These are phyloP conservation scores for Rhegmatorhina hoffmannsi DNA, from an alignment of 2,113 vertebrate species.

Conservation along the genomic window DNA sequence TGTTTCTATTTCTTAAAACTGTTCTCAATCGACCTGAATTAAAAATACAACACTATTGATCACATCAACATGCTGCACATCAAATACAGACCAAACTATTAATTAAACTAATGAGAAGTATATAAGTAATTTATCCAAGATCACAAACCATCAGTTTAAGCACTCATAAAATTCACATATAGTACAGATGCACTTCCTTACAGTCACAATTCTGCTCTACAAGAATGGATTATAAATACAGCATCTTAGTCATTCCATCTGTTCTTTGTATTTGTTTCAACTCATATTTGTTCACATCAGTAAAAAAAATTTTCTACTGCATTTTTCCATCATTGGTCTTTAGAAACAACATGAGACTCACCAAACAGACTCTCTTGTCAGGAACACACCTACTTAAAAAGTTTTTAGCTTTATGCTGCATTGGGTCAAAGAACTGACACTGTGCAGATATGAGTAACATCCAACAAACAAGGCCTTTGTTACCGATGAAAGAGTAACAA, in stretches of 20 bases:
- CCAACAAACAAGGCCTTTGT: background rate
- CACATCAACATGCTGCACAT: background rate
- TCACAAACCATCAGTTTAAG: background rate
- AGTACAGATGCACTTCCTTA: background rate
- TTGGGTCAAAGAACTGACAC: background rate
- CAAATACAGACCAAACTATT: background rate
- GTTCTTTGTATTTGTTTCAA: background rate
- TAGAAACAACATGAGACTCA: background rate
- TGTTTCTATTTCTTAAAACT: background rate
- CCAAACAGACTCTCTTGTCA: background rate
- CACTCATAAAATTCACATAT: background rate
- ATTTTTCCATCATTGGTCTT: background rate
- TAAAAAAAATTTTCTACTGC: background rate
- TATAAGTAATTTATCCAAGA: background rate
- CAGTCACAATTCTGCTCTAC: background rate
- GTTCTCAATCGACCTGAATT: background rate
- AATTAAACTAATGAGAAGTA: background rate
- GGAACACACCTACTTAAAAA: background rate
- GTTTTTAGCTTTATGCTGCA: background rate
- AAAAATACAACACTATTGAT: background rate
- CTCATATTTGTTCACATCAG: background rate
- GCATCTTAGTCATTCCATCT: background rate
- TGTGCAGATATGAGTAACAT: fast-evolving
- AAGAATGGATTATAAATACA: background rate
- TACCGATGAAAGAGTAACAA: background rate